Percentiles rank a stretch among this genome's conserved stretches.
Conservation (phyloP, 2,888 invertebrate species). For the Clusia tigrina region DNA sequence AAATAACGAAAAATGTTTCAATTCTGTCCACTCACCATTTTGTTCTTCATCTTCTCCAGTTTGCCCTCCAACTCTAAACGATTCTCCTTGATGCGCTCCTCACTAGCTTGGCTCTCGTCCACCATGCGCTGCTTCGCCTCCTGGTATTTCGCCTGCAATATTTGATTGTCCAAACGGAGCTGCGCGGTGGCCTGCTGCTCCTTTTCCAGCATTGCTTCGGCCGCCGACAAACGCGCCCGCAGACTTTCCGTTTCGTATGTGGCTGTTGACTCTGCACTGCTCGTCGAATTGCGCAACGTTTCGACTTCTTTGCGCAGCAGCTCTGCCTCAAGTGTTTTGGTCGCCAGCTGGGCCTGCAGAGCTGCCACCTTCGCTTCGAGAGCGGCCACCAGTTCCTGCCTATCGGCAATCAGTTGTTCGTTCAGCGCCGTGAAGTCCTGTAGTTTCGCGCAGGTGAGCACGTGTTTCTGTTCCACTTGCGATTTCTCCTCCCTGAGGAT, state of each 20-base stretch:
- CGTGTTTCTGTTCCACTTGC: conserved; percentile 38
- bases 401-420: conserved; percentile 33
- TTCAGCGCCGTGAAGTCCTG: conserved; percentile 36
- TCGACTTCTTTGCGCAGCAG: conserved; percentile 27
- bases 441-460: conserved; percentile 34
- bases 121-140: conserved; percentile 49
- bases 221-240: conserved; percentile 32
- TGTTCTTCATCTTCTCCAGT: conserved; percentile 79
- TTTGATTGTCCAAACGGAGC: conserved; percentile 51
- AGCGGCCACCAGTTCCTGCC: conserved; percentile 30
- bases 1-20: no score
- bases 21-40: conserved; percentile 82
- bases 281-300: conserved; percentile 20
- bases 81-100: conserved; percentile 59
- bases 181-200: conserved; percentile 40
- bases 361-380: conserved; percentile 35
- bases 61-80: conserved; percentile 76
- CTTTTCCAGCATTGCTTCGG: conserved; percentile 37
- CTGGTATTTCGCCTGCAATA: conserved; percentile 59
- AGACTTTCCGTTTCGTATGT: conserved; percentile 29
- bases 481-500: conserved; percentile 35
- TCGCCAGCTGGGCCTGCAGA: conserved; percentile 33
- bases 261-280: background rate
- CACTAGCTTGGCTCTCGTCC: conserved; percentile 42
- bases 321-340: conserved; percentile 28